Evolutionary conservation across 2,113 vertebrate genomes (phyloP), one percentile per base, ranked within the genome.

Genomic region (Eublepharis macularius): DNA sequence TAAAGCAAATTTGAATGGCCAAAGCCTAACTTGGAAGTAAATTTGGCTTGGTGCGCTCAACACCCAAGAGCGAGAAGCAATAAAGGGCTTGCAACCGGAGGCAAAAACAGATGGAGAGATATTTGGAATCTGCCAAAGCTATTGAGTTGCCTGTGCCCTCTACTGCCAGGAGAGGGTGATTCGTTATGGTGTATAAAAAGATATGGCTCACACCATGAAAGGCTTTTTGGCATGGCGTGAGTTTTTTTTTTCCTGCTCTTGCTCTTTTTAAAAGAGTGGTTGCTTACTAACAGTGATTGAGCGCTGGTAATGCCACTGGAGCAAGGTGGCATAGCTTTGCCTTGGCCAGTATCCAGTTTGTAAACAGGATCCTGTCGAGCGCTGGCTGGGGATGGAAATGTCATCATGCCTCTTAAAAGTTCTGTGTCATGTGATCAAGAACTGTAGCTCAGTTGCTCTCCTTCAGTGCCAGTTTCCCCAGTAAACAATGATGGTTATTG

Each of bases 391-490:
- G 66, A 39, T 74, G 51, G 70, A 9, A 63, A 74, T 36, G 51
- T 26, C 21, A 2, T 39, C 76, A 7, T 45, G 77, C 84, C 84
- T 85, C 51, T 4, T 47, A 5, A 24, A n/a, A 45, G 57, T 60
- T 93, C 92, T 91, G 95, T 94, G 93, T 91, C 92, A 63, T 78
- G 88, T 87, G 90, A 91, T 97, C 60, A 94, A 97, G 96, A 95
- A 93, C 92, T 41, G 81, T 88, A 94, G 93, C 94, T 92, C 60
- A 63, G 60, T 63, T 16, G 14, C 60, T 63, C 90, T 85, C 92
- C 84, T 92, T 93, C 88, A 0, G 90, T 94, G 95, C 95, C 94
- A 88, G 87, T 94, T 94, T 94, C 91, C 80, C 95, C 95, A 95
- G 94, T 91, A 90, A 89, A 89, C 91, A 76, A 88, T 57, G 47